Evolutionary conservation across 2,797 vertebrate genomes (phyloP), one percentile per base, ranked within the genome.

Genomic region (Prunella strophiata): DNA sequence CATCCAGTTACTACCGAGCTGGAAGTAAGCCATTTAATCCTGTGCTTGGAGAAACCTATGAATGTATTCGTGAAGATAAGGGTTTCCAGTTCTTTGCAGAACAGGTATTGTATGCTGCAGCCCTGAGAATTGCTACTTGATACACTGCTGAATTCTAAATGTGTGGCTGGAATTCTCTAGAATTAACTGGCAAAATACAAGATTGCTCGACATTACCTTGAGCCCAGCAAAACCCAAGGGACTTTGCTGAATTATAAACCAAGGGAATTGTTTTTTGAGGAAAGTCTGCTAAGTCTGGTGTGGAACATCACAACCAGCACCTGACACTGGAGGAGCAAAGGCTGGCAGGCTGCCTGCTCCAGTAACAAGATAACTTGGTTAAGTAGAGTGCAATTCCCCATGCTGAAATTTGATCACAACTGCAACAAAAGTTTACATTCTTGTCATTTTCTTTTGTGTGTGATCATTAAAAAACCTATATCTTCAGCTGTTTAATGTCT

Each of bases 21-120:
- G 99, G 99, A 68, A 99, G 99, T 94, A 99, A 99, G 89, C 99
- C 99, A 40, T 99, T 99, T 96, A 99, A 99, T 95, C 99, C 99
- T 1, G 97, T 99, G 71, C 98, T 99, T 63, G 99, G 99, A 91
- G 99, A 99, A 97, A 99, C 99, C 0, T 99, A 99, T 5, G 99
- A 99, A 97, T 99, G 98, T 95, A 96, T 99, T 65, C 98, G 98
- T 12, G 98, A 99, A 88, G 99, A 99, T 97, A 99, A 98, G 97
- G 99, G 99, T 93, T 99, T 99, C 95, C 98, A 93, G 57, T 99
- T 99, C 97, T 98, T 99, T 84, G 98, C 99, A 4, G 99, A 99
- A 67, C 98, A 98, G 98, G 98, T 98, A 96, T 25, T 82, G 57
- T 79, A 50, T 72, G 54, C 70, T 89, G n/a, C 90, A 70, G 5